Evolutionary conservation across 2,888 invertebrate genomes (phyloP), one percentile per base, ranked within the genome.

Genomic region (Trimorus sp.): DNA sequence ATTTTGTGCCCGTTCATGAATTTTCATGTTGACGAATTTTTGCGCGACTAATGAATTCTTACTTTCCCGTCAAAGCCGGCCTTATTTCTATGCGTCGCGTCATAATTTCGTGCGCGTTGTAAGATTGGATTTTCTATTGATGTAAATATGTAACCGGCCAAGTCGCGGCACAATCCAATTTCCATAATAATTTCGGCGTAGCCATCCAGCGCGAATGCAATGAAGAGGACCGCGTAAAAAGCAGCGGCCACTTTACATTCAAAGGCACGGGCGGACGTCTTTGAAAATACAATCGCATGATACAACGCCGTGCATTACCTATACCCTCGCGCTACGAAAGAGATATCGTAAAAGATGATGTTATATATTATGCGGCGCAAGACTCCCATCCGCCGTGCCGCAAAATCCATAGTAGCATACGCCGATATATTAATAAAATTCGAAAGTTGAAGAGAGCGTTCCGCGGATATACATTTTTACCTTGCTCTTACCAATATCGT

Each of bases 201-300:
- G 71, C 73, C 63, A 76, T 76, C 75, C 37, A 71, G 59, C 68
- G 79, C 66, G 79, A 78, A 81, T 69, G 77, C 83, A 83, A 76
- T 80, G 79, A 83, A 77, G 70, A 80, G 65, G 76, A 70, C 83
- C 73, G 54, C 49, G 79, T 78, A 77, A 81, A 77, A 81, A 70
- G 73, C 78, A 80, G 82, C 66, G 78, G 85, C 87, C 88, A 89
- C 89, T 91, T 91, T 90, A 88, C 90, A 91, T 91, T 91, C 90
- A 91, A 91, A 90, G 88, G 88, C 87, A 89, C 87, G 85, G 87
- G 86, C 89, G 88, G 88, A 89, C 89, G 89, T 90, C 89, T 89
- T 88, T 88, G 90, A 90, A 90, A 91, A 91, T 90, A 90, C 91
- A 90, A 91, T 91, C 89, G 90, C 89, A 90, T 89, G 90, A 90